Conservation (phyloP, 2,113 vertebrate genomes). For the Butastur rufipennis region DNA sequence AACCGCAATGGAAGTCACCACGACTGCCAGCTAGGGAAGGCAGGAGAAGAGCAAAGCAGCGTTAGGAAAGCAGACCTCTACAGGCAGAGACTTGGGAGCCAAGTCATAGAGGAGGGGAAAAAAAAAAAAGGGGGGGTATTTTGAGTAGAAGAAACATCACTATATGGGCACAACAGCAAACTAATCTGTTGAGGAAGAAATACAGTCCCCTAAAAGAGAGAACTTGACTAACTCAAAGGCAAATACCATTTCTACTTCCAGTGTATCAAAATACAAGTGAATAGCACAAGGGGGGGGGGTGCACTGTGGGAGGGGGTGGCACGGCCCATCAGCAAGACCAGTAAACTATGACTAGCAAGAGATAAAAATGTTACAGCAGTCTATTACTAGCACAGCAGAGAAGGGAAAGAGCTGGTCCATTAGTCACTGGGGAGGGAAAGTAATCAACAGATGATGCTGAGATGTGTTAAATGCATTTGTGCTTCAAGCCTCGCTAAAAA, state of each 20-base stretch:
- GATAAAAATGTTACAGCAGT: too few relatives aligned
- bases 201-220: too few relatives aligned
- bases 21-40: not conserved
- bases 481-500: not conserved
- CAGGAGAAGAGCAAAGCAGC: not conserved
- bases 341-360: not conserved
- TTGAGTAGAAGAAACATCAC: not conserved
- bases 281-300: fast-evolving
- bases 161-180: not conserved
- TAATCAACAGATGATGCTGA: not conserved
- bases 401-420: not conserved
- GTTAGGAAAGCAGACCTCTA: not conserved
- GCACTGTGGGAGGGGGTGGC: not conserved
- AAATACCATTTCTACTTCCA: not conserved
- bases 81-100: not conserved
- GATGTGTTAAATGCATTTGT: not conserved
- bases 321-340: not conserved
- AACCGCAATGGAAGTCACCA: not conserved
- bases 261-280: not conserved
- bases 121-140: not conserved
- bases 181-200: not conserved
- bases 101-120: fast-evolving
- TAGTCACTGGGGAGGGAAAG: not conserved
- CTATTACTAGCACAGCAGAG: not conserved
- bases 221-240: not conserved